Percentiles rank a stretch among this genome's conserved stretches.
Conservation (phyloP, 2,797 vertebrate genomes). For the Periparus ater region DNA sequence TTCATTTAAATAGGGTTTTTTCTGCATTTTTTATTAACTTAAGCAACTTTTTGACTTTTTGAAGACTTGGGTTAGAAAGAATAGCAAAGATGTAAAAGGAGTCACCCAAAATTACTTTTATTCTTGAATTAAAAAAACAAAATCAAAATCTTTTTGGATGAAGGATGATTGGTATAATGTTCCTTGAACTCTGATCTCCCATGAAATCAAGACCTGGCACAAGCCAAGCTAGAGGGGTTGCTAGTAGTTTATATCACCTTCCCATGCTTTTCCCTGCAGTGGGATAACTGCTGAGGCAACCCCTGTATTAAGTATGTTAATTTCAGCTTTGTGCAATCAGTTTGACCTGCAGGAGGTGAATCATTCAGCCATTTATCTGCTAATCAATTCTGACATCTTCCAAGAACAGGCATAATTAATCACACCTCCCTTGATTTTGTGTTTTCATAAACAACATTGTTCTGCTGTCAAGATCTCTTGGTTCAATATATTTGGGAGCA, state of each 20-base stretch:
- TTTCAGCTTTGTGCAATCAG: constrained; percentile 66
- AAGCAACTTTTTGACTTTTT: background rate
- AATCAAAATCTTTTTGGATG: background rate
- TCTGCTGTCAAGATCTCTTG: constrained; percentile 50
- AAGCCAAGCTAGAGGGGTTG: background rate
- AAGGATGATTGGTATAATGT: background rate
- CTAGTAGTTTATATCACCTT: background rate
- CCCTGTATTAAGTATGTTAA: constrained; percentile 48
- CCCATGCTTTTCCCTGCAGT: background rate
- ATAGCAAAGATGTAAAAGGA: background rate
- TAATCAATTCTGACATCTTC: constrained; percentile 72
- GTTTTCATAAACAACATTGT: constrained; percentile 70
- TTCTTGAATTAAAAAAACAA: background rate
- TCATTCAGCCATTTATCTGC: constrained; percentile 67
- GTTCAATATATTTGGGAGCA: constrained; percentile 24
- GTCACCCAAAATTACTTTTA: background rate
- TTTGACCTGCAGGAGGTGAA: constrained; percentile 71
- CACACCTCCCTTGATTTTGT: constrained; percentile 66
- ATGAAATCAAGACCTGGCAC: background rate
- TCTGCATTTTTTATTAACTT: background rate
- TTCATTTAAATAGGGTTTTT: background rate
- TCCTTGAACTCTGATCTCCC: background rate
- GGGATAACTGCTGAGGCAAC: constrained; percentile 56
- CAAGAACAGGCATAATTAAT: constrained; percentile 70
- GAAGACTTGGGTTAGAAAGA: background rate